Evolutionary conservation across 2,888 invertebrate genomes (phyloP).

Genomic region (Microplitis manilae): DNA sequence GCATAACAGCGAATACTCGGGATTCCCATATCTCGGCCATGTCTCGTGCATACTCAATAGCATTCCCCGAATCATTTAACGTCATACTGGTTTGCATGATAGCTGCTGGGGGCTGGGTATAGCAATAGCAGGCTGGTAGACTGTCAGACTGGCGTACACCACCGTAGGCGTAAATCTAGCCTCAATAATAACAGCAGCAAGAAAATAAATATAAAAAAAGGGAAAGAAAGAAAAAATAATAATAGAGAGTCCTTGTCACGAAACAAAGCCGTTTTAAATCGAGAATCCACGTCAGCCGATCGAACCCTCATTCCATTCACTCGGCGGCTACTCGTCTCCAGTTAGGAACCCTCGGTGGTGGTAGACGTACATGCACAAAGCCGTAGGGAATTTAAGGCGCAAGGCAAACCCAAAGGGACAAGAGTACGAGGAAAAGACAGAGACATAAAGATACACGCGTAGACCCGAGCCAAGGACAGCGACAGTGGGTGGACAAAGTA

Average conservation of each 20-base stretch:
- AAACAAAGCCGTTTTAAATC: slow-evolving; percentile 21
- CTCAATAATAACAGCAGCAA: background rate
- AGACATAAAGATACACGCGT: background rate
- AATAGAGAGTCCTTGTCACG: slow-evolving; percentile 11
- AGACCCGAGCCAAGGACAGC: slow-evolving; percentile 21
- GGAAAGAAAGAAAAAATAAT: background rate
- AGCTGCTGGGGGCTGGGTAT: too few species aligned
- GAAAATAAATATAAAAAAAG: background rate
- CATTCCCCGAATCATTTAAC: slow-evolving; percentile 22
- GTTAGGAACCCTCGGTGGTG: slow-evolving; percentile 30
- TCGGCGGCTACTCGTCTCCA: slow-evolving; percentile 16
- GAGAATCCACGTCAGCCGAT: slow-evolving; percentile 35
- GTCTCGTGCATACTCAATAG: slow-evolving; percentile 18
- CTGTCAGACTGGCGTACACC: too few species aligned
- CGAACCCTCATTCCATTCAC: slow-evolving; percentile 35
- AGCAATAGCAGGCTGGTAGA: too few species aligned
- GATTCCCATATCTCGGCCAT: slow-evolving; percentile 15
- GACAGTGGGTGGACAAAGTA: slow-evolving; percentile 31
- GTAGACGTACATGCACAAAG: background rate
- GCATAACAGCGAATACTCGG: slow-evolving; percentile 12
- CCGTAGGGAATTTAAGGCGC: background rate
- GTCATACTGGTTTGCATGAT: background rate
- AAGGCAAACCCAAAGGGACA: background rate
- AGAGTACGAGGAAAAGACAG: background rate
- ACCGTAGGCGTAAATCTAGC: background rate